Base-by-base conservation (phyloP, 2,888 invertebrate genomes). In the Eubasilissa splendida region DNA sequence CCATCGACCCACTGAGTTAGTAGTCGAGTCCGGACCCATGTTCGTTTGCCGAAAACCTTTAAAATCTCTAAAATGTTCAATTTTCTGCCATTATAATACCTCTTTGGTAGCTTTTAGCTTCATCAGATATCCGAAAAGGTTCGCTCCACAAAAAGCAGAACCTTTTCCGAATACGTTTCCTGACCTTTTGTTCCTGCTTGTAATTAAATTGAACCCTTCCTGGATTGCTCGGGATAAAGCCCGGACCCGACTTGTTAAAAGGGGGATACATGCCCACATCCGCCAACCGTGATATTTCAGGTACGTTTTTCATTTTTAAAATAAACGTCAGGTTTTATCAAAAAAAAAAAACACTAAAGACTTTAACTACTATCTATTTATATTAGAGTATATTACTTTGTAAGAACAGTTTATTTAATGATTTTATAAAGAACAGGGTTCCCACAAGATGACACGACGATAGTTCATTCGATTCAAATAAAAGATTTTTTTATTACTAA, bases 91-190 rank as follows among this genome's bases (percentile, higher is more conserved):
- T 54, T 73, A 73, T 42, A 33, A 73, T 22, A 33, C 50, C 56
- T 56, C 42, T 56, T 73, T 56, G 54, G 31, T 22, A 58, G 71
- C 54, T 73, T 73, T 58, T 58, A 31, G 58, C 71, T 73, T 73
- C 71, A 73, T 73, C 71, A 56, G 71, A 73, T 73, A 73, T 73
- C 56, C 71, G 31, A 73, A 73, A 73, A 73, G 58, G 71, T 73
- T 73, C 58, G 42, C 4, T 73, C 56, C 42, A 33, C 71, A 73
- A 73, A 73, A 73, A 73, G 71, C 10, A n/a, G 71, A 14, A 33
- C 71, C 71, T 73, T 73, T 73, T 58, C 71, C 56, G 56, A 73
- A 73, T 73, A 73, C 71, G 71, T 73, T 73, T 42, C 56, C 71
- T 58, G 71, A 73, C 71, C 71, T 73, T 70, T 73, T 73, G 71